Evolutionary conservation across 2,797 vertebrate genomes (phyloP), one percentile per base, ranked within the genome.

Genomic region (Cacajao melanocephalus): DNA sequence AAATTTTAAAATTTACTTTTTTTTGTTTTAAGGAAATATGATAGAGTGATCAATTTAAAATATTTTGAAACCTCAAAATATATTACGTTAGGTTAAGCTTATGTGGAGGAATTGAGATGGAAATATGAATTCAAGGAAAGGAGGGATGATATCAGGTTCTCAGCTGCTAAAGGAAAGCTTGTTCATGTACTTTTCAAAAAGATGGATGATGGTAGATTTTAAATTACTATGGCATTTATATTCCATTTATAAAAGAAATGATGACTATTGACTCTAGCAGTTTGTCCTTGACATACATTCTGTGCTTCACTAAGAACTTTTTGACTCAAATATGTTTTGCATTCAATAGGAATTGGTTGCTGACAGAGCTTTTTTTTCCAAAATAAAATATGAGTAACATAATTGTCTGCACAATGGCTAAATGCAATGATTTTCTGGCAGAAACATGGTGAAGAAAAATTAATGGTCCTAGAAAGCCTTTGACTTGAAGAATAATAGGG

Each of bases 271-370:
- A 64, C 61, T 64, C 30, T 33, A 64, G 30, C 61, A 64, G 61
- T n/a, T 87, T 88, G 15, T 50, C n/a, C n/a, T 64, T 8, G 10
- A 50, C 22, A 26, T 50, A 55, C 2, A 90, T 14, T 90, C 14
- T 58, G 33, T 88, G 14, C 81, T 83, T 88, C 26, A 44, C 70
- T 90, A 79, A 75, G 83, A 87, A 61, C 46, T 73, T 83, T 86
- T 90, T 94, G 78, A 84, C 22, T 79, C 64, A 79, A 93, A 78
- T 64, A 88, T 19, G 82, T 84, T 84, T 93, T 87, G 17, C 17
- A 50, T 89, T 58, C 20, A 88, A 58, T 26, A 86, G 36, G 13
- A 72, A 73, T 87, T 84, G 82, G 61, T 89, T 90, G 83, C 72
- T 52, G 26, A 91, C 58, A 79, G 44, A 80, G 19, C n/a, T 58